phyloP scores from a whole-genome alignment of 2,797 vertebrate genomes.

The Centroberyx gerrardi region DNA sequence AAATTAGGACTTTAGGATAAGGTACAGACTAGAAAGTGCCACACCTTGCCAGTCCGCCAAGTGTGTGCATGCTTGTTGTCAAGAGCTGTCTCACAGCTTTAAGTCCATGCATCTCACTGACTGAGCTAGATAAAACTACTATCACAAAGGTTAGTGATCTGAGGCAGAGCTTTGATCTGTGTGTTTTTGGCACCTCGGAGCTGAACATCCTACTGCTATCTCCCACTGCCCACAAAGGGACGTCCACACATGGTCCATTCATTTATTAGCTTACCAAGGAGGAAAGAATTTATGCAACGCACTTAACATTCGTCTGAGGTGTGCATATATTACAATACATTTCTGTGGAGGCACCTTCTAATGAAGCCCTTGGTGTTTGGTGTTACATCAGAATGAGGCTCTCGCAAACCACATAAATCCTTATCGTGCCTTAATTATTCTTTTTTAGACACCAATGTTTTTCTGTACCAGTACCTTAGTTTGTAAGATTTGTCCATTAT shows the following conservation, averaged over 20 bases:
- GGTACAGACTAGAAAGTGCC: no score
- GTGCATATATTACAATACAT: conserved; percentile 73
- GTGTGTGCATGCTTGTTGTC: neutral
- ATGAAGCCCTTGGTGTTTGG: conserved; percentile 56
- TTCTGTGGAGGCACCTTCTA: conserved; percentile 51
- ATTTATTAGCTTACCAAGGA: conserved; percentile 53
- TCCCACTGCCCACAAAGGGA: conserved; percentile 64
- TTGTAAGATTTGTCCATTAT: neutral
- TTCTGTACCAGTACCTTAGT: neutral
- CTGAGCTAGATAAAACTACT: neutral
- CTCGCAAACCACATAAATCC: neutral
- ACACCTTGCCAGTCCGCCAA: neutral
- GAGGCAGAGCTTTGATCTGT: conserved; percentile 65
- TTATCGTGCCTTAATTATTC: neutral
- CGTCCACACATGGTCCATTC: conserved; percentile 56
- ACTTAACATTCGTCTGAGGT: conserved; percentile 57
- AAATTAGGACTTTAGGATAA: no score
- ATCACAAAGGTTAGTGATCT: conserved; percentile 50
- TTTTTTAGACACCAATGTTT: neutral
- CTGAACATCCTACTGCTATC: conserved; percentile 31
- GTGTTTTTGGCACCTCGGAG: conserved; percentile 36
- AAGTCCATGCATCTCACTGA: neutral
- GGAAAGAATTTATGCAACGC: conserved; percentile 50
- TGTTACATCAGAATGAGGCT: conserved; percentile 28
- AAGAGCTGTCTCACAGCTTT: neutral